Evolutionary conservation across 30 jellyfish, hydroid and myxozoan genomes (phyloP), one percentile per base, ranked within the genome.

Genomic region (Hydractinia echinata): DNA sequence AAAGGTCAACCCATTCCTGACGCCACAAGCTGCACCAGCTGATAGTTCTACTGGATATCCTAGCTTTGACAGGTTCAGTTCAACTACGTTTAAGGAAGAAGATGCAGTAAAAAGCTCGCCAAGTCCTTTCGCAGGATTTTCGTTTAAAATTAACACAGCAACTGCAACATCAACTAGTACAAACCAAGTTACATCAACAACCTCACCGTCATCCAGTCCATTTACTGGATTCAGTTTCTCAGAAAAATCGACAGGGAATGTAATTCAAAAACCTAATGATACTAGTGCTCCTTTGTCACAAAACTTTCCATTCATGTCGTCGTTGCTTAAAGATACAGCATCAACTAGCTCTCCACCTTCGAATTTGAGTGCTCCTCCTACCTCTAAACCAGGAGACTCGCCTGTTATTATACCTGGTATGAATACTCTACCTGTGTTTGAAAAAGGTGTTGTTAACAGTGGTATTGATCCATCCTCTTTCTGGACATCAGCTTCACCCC

Each of bases 391-490:
- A 7, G 51, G 80, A 6, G 30, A 16, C 21, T 49, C 16, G 4
- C 84, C 79, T 6, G 69, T 13, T 58, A 44, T 9, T 76, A 49
- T 49, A 14, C 10, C 79, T 44, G 84, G 84, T 6, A 76, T 76
- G 84, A 79, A 76, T 7, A 76, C 30, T 88, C 81, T 81, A 30
- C 79, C 88, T 21, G 91, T 54, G 14, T 77, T 69, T 20, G 89
- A 73, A 5, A 83, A 77, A 83, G 81, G 89, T 54, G 52, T 74
- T 7, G 91, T 72, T 10, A 73, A 83, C n/a, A 83, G 54, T 76
- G 86, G 74, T 83, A 80, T 70, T 49, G 91, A 72, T 74, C 86
- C 87, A 51, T 52, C 89, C 9, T 70, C 78, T 18, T 69, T 82
- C 39, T 82, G 87, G 87, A 50, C 87, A 16, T 70, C 78, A 7